Percentiles rank a stretch among this genome's conserved stretches.
phyloP scores from a whole-genome alignment of 2,888 invertebrate genomes.

The Dione vanillae region DNA sequence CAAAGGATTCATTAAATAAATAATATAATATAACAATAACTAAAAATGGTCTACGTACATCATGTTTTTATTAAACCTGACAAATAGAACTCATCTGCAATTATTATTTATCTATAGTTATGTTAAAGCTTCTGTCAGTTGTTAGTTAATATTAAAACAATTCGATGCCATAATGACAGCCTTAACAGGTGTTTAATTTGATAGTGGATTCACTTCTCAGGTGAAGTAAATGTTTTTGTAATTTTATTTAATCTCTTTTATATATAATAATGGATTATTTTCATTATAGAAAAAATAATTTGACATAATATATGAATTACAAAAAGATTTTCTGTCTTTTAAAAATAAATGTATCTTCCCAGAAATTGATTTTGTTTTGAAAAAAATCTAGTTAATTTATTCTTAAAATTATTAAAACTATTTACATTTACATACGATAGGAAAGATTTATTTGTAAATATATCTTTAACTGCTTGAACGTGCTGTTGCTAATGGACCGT shows the following conservation, averaged over 20 bases:
- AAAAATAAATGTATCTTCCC: too few relatives aligned
- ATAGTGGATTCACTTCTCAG: background rate
- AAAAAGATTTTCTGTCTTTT: too few relatives aligned
- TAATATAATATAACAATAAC: slow-evolving; percentile 12
- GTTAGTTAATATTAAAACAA: background rate
- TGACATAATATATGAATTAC: too few relatives aligned
- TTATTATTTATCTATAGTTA: slow-evolving; percentile 4
- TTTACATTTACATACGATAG: background rate
- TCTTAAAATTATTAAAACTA: background rate
- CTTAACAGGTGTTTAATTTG: background rate
- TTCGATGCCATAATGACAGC: background rate
- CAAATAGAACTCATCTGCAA: slow-evolving; percentile 1
- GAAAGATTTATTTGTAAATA: background rate
- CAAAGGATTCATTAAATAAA: slow-evolving; percentile 7
- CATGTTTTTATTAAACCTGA: background rate
- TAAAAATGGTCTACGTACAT: background rate
- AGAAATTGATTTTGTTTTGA: too few relatives aligned
- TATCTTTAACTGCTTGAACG: background rate
- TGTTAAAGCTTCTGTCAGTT: background rate
- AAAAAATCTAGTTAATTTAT: too few relatives aligned
- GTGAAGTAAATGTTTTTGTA: too few relatives aligned
- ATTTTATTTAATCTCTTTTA: too few relatives aligned
- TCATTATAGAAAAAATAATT: too few relatives aligned
- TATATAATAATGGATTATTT: too few relatives aligned
- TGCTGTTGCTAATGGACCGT: background rate